Evolutionary conservation across 2,888 invertebrate species (phyloP), one percentile per base, ranked within the genome.

Genomic region (Aleiodes testaceus): DNA sequence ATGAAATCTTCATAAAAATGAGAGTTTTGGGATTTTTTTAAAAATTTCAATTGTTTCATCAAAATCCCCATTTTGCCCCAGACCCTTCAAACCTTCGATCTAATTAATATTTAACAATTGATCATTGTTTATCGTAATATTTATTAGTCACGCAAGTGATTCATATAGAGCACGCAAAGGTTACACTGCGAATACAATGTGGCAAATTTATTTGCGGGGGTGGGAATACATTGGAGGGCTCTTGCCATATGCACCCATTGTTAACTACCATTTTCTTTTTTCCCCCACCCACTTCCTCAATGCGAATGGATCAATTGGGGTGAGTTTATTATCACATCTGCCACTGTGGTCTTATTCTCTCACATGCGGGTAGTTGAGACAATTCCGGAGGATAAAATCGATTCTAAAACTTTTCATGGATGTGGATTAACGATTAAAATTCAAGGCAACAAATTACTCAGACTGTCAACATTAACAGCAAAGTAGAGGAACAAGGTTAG

Each of bases 171-270:
- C 59, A 59, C 59, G 59, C 59, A 59, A 59, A 59, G 59, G 59
- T 59, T 59, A 59, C 4, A 6, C 36, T 16, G 11, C 16, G 59
- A 42, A 14, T 18, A 59, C 59, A 59, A 20, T 66, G 53, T 66
- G 42, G 66, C 66, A 22, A 66, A 66, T 66, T 66, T 52, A 52
- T 66, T 66, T 36, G 59, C 16, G 36, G 18, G 59, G 55, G 55
- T 55, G 55, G 16, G 14, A 9, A 3, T 9, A 52, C 44, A 53
- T 53, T n/a, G 14, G 44, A 42, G 55, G 14, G 47, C 47, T 59
- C 61, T 45, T 26, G 22, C 64, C 53, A 69, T 69, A 64, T 64
- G 69, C 69, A 53, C 12, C 64, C 36, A 64, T 69, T 64, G 52
- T 52, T 69, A n/a, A 42, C 20, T 22, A 18, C 18, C 9, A 52